These are phyloP conservation scores for Trachythela sp. DNA, from an alignment of 64 coral and sea anemone species.

Conservation along the genomic window DNA sequence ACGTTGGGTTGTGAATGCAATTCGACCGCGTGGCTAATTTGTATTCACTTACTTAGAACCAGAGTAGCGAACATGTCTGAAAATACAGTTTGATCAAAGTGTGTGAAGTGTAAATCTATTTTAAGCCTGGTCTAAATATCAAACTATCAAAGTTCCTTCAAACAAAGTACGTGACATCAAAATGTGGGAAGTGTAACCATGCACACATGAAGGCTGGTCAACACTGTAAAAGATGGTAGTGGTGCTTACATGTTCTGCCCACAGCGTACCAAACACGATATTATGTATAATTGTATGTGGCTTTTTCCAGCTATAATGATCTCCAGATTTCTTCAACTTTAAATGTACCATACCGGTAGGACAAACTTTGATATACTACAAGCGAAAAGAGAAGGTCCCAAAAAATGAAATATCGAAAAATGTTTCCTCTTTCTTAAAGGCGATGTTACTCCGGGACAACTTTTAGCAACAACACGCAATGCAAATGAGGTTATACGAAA, in stretches of 20 bases:
- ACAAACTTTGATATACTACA: slow-evolving; percentile 81
- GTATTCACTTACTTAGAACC: too few relatives aligned
- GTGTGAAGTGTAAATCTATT: too few relatives aligned
- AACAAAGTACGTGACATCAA: not conserved
- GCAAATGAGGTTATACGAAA: too few relatives aligned
- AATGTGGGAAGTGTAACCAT: not conserved
- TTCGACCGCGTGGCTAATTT: too few relatives aligned
- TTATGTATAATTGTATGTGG: slow-evolving; percentile 92
- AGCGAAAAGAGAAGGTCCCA: not conserved
- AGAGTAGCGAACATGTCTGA: too few relatives aligned
- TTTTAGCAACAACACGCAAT: too few relatives aligned
- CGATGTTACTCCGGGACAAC: too few relatives aligned
- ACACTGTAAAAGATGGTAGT: not conserved
- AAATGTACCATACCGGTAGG: slow-evolving; percentile 92
- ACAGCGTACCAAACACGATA: slow-evolving; percentile 85
- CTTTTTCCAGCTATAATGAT: slow-evolving; percentile 94
- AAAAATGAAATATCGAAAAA: not conserved
- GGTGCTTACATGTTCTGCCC: slow-evolving; percentile 69
- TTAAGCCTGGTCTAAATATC: too few relatives aligned
- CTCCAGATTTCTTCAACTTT: slow-evolving; percentile 84
- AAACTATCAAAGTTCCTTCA: not conserved
- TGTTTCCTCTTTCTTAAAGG: too few relatives aligned
- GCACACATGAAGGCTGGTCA: not conserved
- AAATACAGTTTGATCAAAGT: too few relatives aligned
- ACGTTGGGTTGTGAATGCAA: too few relatives aligned